phyloP scores from a whole-genome alignment of 2,113 vertebrate species.

The Callipepla californica region DNA sequence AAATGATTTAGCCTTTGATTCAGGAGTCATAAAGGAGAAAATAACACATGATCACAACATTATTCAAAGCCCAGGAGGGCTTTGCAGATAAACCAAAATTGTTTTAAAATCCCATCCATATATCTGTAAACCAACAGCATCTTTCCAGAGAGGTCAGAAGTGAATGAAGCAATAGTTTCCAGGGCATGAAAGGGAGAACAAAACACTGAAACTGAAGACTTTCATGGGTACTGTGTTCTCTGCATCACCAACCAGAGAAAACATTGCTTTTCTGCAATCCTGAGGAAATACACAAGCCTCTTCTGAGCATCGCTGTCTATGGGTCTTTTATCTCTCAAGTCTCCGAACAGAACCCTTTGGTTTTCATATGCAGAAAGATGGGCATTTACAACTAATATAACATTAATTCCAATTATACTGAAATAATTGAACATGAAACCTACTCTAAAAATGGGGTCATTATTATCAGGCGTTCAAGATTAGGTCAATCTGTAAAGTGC shows the following conservation, averaged over 20 bases:
- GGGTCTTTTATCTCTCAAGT: neutral
- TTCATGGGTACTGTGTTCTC: neutral
- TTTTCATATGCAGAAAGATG: neutral
- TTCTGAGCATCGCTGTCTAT: neutral
- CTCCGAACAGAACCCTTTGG: neutral
- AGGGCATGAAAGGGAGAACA: neutral
- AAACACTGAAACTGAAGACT: neutral
- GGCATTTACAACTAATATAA: neutral
- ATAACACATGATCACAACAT: conserved; percentile 32
- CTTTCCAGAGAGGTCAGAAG: neutral
- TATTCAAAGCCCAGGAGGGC: conserved; percentile 20
- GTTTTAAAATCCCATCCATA: neutral
- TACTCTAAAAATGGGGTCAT: neutral
- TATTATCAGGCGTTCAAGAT: neutral
- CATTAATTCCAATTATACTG: neutral
- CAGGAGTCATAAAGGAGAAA: conserved; percentile 37
- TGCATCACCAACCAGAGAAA: neutral
- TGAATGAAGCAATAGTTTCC: neutral
- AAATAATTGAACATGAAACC: neutral
- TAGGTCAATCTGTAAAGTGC: neutral
- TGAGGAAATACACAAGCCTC: neutral
- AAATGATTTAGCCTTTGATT: conserved; percentile 59
- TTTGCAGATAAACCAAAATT: neutral
- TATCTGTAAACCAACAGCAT: neutral
- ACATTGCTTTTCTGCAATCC: neutral